Conservation (phyloP, 2,797 vertebrate genomes). For the Phalanger gymnotis region DNA sequence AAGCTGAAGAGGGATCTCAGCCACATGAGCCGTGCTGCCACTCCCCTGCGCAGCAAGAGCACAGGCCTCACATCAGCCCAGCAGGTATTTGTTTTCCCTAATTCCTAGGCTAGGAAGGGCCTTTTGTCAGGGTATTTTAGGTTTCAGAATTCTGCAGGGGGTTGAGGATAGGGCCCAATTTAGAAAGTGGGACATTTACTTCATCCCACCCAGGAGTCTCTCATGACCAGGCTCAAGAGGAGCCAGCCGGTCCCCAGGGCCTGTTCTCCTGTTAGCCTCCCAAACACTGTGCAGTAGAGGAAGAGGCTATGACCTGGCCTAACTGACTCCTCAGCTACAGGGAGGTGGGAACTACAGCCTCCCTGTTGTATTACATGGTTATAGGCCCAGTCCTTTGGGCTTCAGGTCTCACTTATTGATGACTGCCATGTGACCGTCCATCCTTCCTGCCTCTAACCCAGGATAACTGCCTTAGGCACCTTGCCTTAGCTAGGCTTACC, state of each 20-base stretch:
- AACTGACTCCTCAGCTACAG: background rate
- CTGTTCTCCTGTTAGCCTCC: background rate
- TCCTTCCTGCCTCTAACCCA: background rate
- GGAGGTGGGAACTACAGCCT: background rate
- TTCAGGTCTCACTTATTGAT: background rate
- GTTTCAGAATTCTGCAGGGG: background rate
- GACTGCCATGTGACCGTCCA: background rate
- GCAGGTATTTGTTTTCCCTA: conserved; percentile 58
- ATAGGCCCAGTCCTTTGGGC: background rate
- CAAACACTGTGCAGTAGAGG: background rate
- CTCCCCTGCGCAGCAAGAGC: conserved; percentile 37
- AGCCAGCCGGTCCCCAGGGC: background rate
- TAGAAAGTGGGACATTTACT: background rate
- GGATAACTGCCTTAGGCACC: background rate
- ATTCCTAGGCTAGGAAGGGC: background rate
- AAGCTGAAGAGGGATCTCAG: conserved; percentile 77
- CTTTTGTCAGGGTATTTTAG: background rate
- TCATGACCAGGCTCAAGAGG: background rate
- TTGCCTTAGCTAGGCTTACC: background rate
- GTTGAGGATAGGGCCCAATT: background rate
- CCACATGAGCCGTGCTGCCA: background rate
- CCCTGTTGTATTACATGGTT: background rate
- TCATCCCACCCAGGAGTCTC: background rate
- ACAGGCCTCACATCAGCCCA: background rate
- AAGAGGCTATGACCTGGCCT: background rate